phyloP scores from a whole-genome alignment of 2,113 vertebrate species.

The Hepsetus odoe region DNA sequence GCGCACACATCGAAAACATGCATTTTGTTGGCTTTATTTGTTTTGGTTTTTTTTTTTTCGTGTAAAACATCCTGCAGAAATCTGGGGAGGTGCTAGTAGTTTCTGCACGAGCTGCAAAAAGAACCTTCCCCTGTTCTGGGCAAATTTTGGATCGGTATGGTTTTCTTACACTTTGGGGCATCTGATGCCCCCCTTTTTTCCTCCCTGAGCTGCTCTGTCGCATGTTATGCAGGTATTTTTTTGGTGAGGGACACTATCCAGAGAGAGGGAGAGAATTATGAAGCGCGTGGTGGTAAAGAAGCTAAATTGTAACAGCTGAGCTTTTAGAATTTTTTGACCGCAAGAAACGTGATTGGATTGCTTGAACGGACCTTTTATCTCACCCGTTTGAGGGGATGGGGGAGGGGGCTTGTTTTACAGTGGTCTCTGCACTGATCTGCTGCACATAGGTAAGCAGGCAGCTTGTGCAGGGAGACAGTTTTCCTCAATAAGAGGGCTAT shows the following conservation, averaged over 20 bases:
- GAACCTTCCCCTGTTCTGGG: neutral
- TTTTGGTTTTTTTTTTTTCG: no score
- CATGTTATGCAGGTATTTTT: neutral
- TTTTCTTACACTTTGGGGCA: neutral
- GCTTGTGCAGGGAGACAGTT: conserved; percentile 21
- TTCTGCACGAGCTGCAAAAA: neutral
- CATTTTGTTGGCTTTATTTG: no score
- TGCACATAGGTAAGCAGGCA: conserved; percentile 32
- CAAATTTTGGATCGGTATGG: neutral
- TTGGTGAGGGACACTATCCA: neutral
- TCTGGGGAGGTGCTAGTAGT: no score
- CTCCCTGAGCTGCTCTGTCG: neutral
- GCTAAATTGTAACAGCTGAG: no score
- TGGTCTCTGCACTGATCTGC: conserved; percentile 32
- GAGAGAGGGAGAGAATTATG: no score
- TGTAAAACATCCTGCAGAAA: no score
- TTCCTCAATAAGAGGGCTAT: conserved; percentile 18
- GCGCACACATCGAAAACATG: no score
- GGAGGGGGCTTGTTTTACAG: conserved; percentile 52
- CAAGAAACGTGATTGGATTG: conserved; percentile 25
- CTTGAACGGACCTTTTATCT: conserved; percentile 43
- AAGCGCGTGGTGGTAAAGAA: no score
- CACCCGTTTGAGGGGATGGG: conserved; percentile 48
- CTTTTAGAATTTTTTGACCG: neutral
- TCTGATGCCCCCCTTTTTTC: neutral